phyloP scores from a whole-genome alignment of 1,140 invertebrate species.

The Drosophila lacertosa region DNA sequence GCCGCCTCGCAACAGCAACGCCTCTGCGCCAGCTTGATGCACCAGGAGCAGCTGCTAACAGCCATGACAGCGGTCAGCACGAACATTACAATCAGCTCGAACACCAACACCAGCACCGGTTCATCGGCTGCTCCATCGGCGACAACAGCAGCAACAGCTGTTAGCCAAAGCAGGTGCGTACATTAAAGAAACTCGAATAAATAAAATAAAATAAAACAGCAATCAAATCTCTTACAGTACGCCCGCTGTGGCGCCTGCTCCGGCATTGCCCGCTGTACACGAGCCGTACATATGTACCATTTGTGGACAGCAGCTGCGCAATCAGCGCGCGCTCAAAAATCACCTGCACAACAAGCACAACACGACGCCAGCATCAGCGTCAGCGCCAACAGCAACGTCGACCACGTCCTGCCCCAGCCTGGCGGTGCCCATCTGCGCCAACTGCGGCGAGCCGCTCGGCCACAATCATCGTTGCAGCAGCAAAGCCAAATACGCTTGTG shows the following conservation, averaged over 20 bases:
- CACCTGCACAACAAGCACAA: slow-evolving; percentile 55
- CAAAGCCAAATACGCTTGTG: slow-evolving; percentile 68
- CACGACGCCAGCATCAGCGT: background rate
- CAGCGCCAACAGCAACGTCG: background rate
- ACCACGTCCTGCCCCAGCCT: slow-evolving; percentile 12
- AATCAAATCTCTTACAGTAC: background rate
- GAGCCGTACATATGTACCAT: slow-evolving; percentile 33
- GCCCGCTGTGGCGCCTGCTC: slow-evolving; percentile 14
- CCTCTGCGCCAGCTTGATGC: slow-evolving; percentile 45
- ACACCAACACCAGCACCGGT: slow-evolving; percentile 19
- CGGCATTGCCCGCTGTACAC: background rate
- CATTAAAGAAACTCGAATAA: too few species aligned
- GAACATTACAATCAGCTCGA: too few species aligned
- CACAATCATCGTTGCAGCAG: slow-evolving; percentile 61
- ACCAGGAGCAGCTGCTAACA: slow-evolving; percentile 49
- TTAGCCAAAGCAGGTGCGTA: slow-evolving; percentile 42
- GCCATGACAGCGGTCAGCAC: slow-evolving; percentile 38
- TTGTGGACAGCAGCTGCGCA: slow-evolving; percentile 42
- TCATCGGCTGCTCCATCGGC: slow-evolving; percentile 6
- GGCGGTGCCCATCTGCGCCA: slow-evolving; percentile 45
- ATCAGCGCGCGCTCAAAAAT: slow-evolving; percentile 53
- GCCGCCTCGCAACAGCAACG: slow-evolving; percentile 55
- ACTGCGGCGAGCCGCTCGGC: slow-evolving; percentile 54
- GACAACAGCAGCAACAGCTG: slow-evolving; percentile 5
- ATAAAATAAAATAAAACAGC: background rate